phyloP scores from a whole-genome alignment of 2,797 vertebrate genomes.

The Thaleichthys pacificus region DNA sequence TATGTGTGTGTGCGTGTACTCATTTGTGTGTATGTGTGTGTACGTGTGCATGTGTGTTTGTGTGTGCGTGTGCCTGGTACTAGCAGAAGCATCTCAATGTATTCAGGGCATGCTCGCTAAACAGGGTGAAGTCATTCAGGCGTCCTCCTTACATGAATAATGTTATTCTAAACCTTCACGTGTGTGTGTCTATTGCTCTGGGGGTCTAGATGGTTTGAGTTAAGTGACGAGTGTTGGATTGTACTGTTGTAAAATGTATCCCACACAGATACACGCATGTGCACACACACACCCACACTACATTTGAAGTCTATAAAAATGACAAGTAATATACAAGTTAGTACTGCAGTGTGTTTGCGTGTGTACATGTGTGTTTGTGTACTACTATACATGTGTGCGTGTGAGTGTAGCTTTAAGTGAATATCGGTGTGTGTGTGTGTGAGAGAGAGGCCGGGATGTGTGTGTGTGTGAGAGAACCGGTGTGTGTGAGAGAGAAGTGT shows the following conservation, averaged over 20 bases:
- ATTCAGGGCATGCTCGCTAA: constrained; percentile 69
- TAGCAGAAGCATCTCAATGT: constrained; percentile 58
- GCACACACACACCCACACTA: background rate
- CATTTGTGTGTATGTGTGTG: constrained; percentile 6
- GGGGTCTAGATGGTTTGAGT: constrained; percentile 19
- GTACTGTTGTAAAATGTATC: background rate
- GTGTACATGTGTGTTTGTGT: background rate
- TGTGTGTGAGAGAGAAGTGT: no score
- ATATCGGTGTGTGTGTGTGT: no score
- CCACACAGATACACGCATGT: background rate
- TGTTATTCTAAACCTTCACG: constrained; percentile 72
- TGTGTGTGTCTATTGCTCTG: background rate
- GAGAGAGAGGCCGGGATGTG: no score
- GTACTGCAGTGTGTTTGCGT: background rate
- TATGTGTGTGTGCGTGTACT: background rate
- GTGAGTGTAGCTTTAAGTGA: no score
- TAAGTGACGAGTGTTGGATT: constrained; percentile 52
- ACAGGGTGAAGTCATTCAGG: constrained; percentile 70
- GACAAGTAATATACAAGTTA: no score
- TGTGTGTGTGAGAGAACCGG: no score
- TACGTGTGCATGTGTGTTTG: constrained; percentile 3
- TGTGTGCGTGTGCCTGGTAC: constrained; percentile 30
- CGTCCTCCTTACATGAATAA: constrained; percentile 73
- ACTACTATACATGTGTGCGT: no score
- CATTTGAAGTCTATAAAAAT: no score